Base-by-base conservation (phyloP, 2,888 invertebrate genomes). In the Drosophila diplacantha region DNA sequence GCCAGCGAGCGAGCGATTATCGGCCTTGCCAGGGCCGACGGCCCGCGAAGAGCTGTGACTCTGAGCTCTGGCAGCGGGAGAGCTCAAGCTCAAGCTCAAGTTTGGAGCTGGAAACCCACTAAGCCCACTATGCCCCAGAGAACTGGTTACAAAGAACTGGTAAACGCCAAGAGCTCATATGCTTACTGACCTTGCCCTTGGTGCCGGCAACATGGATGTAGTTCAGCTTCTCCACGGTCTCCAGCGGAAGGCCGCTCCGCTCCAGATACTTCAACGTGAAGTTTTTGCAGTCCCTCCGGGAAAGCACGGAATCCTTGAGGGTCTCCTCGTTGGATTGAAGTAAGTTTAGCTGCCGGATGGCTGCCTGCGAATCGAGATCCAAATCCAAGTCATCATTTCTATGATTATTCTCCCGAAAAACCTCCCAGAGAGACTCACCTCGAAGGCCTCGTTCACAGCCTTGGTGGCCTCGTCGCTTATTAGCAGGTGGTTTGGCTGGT, bases 191-290 rank as follows among this genome's bases (percentile, higher is more conserved):
- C 90, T 99, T 99, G 52, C 99, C 99, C 89, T 99, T 99, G 2
- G 99, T 99, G 11, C 99, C 99, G 63, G 96, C 93, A 7, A 99
- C 93, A 90, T 99, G 99, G 83, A 99, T 96, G 39, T 97, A 92
- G 54, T 95, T 93, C 18, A 98, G 86, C 54, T 70, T 38, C 77
- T 95, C 93, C 56, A 97, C 86, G 68, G 92, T 91, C 1, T 92
- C 89, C 20, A 92, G 67, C 1, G 90, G 87, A 3, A 95, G 85
- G 20, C 94, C 95, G 35, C 91, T 91, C 65, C 93, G 91, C 51
- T 81, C 71, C 53, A 93, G 86, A 87, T 91, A 94, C 66, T 91
- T 91, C 59, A 89, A 84, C 75, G 91, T 91, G 38, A 91, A 90
- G 41, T 88, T 80, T 43, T 92, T 71, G 5, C 74, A 73, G 20